phyloP scores from a whole-genome alignment of 2,888 invertebrate genomes.

The Phyllotreta striolata region DNA sequence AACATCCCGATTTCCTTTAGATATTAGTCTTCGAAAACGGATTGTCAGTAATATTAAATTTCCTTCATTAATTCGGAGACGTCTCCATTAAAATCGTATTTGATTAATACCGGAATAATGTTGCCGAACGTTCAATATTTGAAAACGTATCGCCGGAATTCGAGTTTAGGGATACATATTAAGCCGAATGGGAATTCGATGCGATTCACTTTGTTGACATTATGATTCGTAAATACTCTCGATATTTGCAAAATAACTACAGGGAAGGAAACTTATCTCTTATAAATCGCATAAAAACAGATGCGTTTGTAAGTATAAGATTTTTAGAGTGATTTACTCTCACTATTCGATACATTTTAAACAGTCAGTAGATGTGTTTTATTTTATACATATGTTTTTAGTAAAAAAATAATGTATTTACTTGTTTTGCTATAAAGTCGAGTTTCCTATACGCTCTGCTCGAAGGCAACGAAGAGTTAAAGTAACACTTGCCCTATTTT shows the following conservation, averaged over 20 bases:
- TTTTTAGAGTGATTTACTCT: too few relatives aligned
- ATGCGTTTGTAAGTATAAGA: too few relatives aligned
- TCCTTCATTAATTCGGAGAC: conserved; percentile 18
- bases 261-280: neutral
- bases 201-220: neutral
- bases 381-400: too few relatives aligned
- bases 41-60: conserved; percentile 29
- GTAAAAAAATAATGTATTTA: too few relatives aligned
- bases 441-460: too few relatives aligned
- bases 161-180: neutral
- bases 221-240: conserved; percentile 11
- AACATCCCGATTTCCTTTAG: conserved; percentile 20
- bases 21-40: conserved; percentile 23
- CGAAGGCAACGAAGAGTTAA: too few relatives aligned
- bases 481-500: too few relatives aligned
- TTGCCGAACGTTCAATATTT: conserved; percentile 19
- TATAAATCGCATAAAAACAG: too few relatives aligned
- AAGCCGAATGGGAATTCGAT: neutral
- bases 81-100: conserved; percentile 20
- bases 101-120: conserved; percentile 25
- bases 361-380: too few relatives aligned
- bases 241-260: conserved; percentile 6
- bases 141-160: conserved; percentile 9
- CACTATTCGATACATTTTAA: too few relatives aligned
- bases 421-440: too few relatives aligned